Percentiles rank a stretch among this genome's conserved stretches.
These are phyloP conservation scores for Lumbricus terrestris DNA, from an alignment of 2,888 invertebrate genomes.

Conservation along the genomic window DNA sequence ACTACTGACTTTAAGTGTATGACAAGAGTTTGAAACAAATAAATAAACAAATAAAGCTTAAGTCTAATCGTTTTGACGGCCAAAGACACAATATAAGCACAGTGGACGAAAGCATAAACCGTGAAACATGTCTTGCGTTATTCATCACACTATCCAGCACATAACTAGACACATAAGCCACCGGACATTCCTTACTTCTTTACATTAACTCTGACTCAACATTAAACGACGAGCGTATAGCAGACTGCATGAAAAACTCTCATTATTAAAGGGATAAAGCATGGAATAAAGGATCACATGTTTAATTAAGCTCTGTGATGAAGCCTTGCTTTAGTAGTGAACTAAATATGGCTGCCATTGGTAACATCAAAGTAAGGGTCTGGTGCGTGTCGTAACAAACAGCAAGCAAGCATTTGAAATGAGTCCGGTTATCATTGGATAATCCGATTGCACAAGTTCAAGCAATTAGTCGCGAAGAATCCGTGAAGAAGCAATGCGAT, in stretches of 20 bases:
- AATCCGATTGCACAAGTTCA: background rate
- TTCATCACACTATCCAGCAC: background rate
- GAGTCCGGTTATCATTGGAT: background rate
- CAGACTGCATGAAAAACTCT: too few species aligned
- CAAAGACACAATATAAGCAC: background rate
- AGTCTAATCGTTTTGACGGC: background rate
- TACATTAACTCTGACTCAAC: background rate
- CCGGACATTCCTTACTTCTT: background rate
- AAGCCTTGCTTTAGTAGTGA: background rate
- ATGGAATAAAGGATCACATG: background rate
- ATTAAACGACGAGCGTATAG: too few species aligned
- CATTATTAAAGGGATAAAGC: background rate
- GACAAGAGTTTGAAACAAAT: too few species aligned
- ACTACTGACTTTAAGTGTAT: too few species aligned
- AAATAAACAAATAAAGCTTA: background rate
- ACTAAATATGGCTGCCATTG: background rate
- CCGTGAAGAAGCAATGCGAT: background rate
- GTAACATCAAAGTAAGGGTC: background rate
- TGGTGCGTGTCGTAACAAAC: background rate
- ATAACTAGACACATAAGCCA: background rate
- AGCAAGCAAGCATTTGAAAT: background rate
- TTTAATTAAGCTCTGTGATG: background rate
- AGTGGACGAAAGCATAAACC: background rate
- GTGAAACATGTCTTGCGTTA: background rate
- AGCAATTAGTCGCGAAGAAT: background rate